phyloP scores from a whole-genome alignment of 1,140 invertebrate genomes.

The Drosophila nikananu region DNA sequence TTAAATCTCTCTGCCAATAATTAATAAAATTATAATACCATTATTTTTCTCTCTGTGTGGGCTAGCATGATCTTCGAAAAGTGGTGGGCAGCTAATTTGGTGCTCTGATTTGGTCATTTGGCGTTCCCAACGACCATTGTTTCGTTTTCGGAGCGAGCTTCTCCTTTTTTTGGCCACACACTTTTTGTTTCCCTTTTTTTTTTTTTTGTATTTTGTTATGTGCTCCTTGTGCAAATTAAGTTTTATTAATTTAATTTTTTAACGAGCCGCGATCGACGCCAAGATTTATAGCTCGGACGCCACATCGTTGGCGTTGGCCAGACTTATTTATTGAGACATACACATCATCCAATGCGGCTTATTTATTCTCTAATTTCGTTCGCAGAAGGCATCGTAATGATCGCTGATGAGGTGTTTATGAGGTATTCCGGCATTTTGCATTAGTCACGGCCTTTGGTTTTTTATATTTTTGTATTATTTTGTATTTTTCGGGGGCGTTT shows the following conservation, averaged over 20 bases:
- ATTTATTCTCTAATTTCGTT: slow-evolving; percentile 72
- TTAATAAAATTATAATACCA: not conserved
- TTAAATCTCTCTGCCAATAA: not conserved
- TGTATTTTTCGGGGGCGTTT: slow-evolving; percentile 24
- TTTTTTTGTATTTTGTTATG: not conserved
- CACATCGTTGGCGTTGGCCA: slow-evolving; percentile 38
- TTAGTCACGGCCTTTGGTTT: slow-evolving; percentile 69
- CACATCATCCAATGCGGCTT: slow-evolving; percentile 43
- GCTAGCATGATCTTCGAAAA: slow-evolving; percentile 33
- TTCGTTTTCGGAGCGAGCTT: slow-evolving; percentile 8
- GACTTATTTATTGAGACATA: slow-evolving; percentile 78
- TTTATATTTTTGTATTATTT: slow-evolving; percentile 12
- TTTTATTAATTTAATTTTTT: slow-evolving; percentile 83
- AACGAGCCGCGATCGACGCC: slow-evolving; percentile 68
- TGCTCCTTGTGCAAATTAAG: slow-evolving; percentile 69
- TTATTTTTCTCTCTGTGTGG: not conserved
- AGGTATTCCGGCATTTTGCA: slow-evolving; percentile 70
- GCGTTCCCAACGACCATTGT: slow-evolving; percentile 29
- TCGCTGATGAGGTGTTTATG: slow-evolving; percentile 82
- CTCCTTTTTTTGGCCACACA: slow-evolving; percentile 16
- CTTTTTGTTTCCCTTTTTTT: not conserved
- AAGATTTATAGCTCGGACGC: slow-evolving; percentile 58
- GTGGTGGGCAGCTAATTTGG: slow-evolving; percentile 76
- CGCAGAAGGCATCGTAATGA: slow-evolving; percentile 77
- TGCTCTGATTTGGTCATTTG: slow-evolving; percentile 73